phyloP scores from a whole-genome alignment of 2,113 vertebrate species.

The Perca schrenkii region DNA sequence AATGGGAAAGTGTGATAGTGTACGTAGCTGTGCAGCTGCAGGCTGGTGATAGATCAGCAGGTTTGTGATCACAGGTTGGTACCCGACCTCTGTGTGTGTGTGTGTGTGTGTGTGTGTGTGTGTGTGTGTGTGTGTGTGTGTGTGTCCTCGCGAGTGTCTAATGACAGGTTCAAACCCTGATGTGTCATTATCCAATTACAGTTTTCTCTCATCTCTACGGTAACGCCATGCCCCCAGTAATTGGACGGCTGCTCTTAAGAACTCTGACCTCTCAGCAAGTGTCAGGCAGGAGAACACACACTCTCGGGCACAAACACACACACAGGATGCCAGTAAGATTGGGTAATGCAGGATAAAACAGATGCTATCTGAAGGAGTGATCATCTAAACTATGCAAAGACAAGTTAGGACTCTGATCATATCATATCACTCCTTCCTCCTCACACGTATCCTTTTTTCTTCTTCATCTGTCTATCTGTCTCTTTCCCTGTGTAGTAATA shows the following conservation, averaged over 20 bases:
- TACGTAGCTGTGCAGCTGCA: slow-evolving; percentile 28
- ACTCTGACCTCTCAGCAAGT: slow-evolving; percentile 75
- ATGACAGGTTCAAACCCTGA: slow-evolving; percentile 75
- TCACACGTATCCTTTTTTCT: slow-evolving; percentile 21
- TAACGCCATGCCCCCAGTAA: slow-evolving; percentile 72
- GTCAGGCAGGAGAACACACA: slow-evolving; percentile 55
- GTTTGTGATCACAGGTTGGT: slow-evolving; percentile 76
- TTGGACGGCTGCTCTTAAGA: slow-evolving; percentile 76
- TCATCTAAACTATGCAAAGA: slow-evolving; percentile 72
- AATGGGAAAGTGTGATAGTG: slow-evolving; percentile 49
- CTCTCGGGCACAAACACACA: slow-evolving; percentile 17
- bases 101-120: background rate
- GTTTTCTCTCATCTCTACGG: slow-evolving; percentile 80
- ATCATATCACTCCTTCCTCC: slow-evolving; percentile 49
- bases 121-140: slow-evolving; percentile 7
- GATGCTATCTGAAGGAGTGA: slow-evolving; percentile 67
- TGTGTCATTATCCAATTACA: slow-evolving; percentile 82
- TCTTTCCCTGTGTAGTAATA: slow-evolving; percentile 33
- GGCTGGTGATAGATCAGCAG: slow-evolving; percentile 74
- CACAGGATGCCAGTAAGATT: slow-evolving; percentile 58
- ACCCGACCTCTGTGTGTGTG: slow-evolving; percentile 1
- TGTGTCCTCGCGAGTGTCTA: slow-evolving; percentile 58
- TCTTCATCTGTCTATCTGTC: slow-evolving; percentile 31
- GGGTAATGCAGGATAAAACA: slow-evolving; percentile 72
- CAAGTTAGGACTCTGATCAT: slow-evolving; percentile 77